Conservation (phyloP, 2,888 invertebrate genomes). For the Epistrophe eligans region DNA sequence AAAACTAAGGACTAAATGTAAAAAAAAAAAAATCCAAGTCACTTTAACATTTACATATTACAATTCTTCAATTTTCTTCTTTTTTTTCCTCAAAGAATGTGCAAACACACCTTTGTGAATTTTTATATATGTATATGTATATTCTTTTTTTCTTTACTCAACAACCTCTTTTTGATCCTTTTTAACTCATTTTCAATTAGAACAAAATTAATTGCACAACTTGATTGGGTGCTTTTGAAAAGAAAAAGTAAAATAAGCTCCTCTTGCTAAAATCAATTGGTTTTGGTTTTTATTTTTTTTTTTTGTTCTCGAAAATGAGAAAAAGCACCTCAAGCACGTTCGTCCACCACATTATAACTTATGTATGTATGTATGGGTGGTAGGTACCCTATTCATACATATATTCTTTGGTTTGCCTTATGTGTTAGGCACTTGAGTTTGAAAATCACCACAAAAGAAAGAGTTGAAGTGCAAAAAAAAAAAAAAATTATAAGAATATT, state of each 20-base stretch:
- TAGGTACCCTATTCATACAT: accelerated
- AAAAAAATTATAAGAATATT: neutral
- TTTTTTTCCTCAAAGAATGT: neutral
- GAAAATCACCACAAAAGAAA: conserved; percentile 11
- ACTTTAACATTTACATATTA: neutral
- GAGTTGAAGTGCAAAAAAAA: conserved; percentile 15
- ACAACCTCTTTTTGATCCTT: conserved; percentile 10
- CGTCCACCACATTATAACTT: conserved; percentile 6
- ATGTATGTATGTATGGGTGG: neutral
- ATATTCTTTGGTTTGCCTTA: conserved; percentile 6
- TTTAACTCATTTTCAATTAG: conserved; percentile 57
- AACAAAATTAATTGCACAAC: conserved; percentile 69
- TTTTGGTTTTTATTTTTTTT: neutral
- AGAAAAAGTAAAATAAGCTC: conserved; percentile 20
- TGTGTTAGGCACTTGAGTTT: conserved; percentile 19
- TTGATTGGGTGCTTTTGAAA: conserved; percentile 41
- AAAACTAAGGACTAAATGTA: neutral
- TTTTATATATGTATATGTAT: neutral
- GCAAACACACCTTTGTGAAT: neutral
- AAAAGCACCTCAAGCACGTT: conserved; percentile 43
- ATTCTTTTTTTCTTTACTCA: neutral
- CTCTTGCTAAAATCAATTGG: conserved; percentile 10
- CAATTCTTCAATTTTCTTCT: neutral
- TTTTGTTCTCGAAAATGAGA: neutral
- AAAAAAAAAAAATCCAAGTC: neutral